A percentile compares a stretch with the other conserved stretches of the same genome.
Evolutionary conservation across 2,888 invertebrate species (phyloP).

Genomic region (Pseudoips prasinana): DNA sequence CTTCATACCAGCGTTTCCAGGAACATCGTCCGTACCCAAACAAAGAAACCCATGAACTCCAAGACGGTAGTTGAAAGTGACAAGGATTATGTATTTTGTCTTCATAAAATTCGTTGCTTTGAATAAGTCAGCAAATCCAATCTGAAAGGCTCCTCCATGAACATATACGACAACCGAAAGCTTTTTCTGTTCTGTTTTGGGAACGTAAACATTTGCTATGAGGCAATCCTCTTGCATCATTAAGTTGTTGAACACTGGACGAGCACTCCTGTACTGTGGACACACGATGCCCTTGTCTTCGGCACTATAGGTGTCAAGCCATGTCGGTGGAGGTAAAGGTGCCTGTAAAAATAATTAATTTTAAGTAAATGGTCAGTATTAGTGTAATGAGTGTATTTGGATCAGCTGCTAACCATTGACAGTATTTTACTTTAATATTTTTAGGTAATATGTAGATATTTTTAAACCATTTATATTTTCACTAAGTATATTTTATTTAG

Average conservation of each 20-base stretch:
- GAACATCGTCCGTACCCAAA: conserved; percentile 41
- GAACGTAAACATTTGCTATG: conserved; percentile 57
- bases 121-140: conserved; percentile 30
- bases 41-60: conserved; percentile 46
- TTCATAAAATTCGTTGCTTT: conserved; percentile 26
- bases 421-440: too few species aligned
- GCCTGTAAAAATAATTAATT: conserved; percentile 30
- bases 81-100: conserved; percentile 33
- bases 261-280: conserved; percentile 25
- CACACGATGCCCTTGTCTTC: conserved; percentile 36
- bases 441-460: too few species aligned
- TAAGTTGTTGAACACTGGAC: conserved; percentile 4
- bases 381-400: too few species aligned
- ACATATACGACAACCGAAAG: conserved; percentile 41
- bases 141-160: conserved; percentile 43
- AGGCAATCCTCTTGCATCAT: conserved; percentile 52
- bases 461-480: too few species aligned
- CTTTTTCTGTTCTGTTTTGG: conserved; percentile 41
- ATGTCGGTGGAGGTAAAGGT: conserved; percentile 39
- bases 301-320: conserved; percentile 35
- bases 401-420: too few species aligned
- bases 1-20: conserved; percentile 58
- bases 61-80: conserved; percentile 47
- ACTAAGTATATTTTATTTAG: too few species aligned
- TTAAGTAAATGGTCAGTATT: too few species aligned